Conservation (phyloP, 2,113 vertebrate genomes). For the Pyrgilauda ruficollis region DNA sequence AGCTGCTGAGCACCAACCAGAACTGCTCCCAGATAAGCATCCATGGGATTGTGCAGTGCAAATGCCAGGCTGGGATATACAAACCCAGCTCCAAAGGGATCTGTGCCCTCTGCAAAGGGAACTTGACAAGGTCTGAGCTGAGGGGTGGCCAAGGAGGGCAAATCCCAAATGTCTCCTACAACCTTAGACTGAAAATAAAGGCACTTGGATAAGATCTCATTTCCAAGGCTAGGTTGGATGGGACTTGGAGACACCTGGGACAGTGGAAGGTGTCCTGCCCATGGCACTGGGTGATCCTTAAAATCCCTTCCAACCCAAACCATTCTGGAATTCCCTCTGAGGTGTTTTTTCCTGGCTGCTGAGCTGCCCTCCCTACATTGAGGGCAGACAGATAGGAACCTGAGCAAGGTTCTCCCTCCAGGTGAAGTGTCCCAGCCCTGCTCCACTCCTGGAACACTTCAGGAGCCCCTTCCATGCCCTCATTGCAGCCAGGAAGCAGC, state of each 20-base stretch:
- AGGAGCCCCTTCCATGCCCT: not conserved
- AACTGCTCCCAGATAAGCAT: not conserved
- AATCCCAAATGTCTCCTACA: not conserved
- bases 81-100: not conserved
- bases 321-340: not conserved
- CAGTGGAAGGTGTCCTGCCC: not conserved
- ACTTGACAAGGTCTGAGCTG: not conserved
- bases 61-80: not conserved
- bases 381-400: not conserved
- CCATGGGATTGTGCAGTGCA: not conserved
- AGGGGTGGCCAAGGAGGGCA: not conserved
- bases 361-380: not conserved
- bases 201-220: not conserved
- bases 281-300: not conserved
- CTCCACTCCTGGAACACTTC: not conserved
- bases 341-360: not conserved
- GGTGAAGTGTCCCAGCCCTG: not conserved
- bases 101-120: not conserved
- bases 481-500: not conserved
- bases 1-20: not conserved
- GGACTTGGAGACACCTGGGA: not conserved
- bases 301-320: too few relatives aligned
- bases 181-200: not conserved
- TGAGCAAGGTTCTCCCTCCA: not conserved
- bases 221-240: not conserved